Base-by-base conservation (phyloP, 1,140 invertebrate species). In the Cyclina sinensis region DNA sequence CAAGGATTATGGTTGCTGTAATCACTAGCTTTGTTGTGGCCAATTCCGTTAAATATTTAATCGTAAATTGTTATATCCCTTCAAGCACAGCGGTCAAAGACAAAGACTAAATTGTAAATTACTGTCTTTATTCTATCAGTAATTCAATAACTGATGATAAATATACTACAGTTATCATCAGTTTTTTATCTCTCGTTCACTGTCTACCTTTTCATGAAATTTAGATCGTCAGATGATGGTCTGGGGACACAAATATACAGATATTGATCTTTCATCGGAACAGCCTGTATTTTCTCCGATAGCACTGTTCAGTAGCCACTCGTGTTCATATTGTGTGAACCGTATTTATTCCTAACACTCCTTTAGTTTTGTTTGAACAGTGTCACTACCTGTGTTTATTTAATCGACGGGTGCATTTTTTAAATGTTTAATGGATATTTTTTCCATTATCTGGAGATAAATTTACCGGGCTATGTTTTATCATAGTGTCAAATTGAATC, bases 301-400 rank as follows among this genome's bases (percentile, higher is more conserved):
- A 78, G 46, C 43, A 24, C n/a, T 70, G 46, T 57, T 54, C 43
- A 24, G 46, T 24, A 76, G 46, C 54, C 74, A 51, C 46, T 18
- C 46, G 35, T 21, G 39, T 48, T 54, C 30, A 35, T 78, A 78
- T 78, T 51, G 74, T 37, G 48, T 51, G 74, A 78, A 18, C 27
- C 74, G 46, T 78, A 78, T 57, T 78, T 51, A 78, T 78, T 57
- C 46, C 12, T n/a, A 54, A 4, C 32, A 48, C 30, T 78, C 43
- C 24, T 37, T 39, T 78, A 46, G 18, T 51, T 30, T 78, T 51
- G 32, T 78, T 87, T 30, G 27, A 37, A 62, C n/a, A 86, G 11
- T 82, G 46, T 65, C 14, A 73, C 43, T 78, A 43, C 78, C 51
- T 88, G 37, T 82, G 51, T 90, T 59, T 90, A 57, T 82, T 81